Conservation (phyloP, 2,888 invertebrate species). For the Isoperla grammatica region DNA sequence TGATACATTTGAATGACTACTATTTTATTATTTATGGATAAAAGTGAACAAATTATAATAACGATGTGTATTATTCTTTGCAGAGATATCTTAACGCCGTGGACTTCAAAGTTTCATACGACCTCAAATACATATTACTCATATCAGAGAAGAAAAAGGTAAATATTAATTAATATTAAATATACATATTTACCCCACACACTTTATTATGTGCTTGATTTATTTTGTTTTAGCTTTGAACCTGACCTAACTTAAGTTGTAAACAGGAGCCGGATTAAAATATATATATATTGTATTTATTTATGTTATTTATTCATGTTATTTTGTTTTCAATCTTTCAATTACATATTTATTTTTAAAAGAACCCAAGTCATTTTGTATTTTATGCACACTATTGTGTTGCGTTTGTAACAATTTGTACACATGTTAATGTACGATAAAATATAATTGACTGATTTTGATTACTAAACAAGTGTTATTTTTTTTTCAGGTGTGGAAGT, state of each 20-base stretch:
- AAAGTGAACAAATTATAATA: too few species aligned
- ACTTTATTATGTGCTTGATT: neutral
- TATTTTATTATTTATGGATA: too few species aligned
- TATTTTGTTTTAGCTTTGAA: too few species aligned
- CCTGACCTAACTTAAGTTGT: too few species aligned
- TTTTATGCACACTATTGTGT: too few species aligned
- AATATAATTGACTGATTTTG: too few species aligned
- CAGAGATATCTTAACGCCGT: constrained; percentile 74
- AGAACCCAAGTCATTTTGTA: neutral
- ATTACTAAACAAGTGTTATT: too few species aligned
- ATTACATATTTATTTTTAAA: neutral
- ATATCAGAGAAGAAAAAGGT: constrained; percentile 58
- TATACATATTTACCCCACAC: neutral
- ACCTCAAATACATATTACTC: constrained; percentile 69
- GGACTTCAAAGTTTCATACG: constrained; percentile 71
- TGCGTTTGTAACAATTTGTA: too few species aligned
- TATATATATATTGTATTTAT: neutral
- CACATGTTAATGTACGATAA: too few species aligned
- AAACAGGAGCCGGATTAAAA: too few species aligned
- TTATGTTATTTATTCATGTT: too few species aligned
- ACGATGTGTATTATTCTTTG: constrained; percentile 35
- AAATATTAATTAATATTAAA: constrained; percentile 24
- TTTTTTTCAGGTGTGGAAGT: constrained; percentile 49
- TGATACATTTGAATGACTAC: too few species aligned
- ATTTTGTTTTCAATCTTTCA: neutral